Evolutionary conservation across 2,888 invertebrate genomes (phyloP), one percentile per base, ranked within the genome.

Genomic region (Drosophila borealis): DNA sequence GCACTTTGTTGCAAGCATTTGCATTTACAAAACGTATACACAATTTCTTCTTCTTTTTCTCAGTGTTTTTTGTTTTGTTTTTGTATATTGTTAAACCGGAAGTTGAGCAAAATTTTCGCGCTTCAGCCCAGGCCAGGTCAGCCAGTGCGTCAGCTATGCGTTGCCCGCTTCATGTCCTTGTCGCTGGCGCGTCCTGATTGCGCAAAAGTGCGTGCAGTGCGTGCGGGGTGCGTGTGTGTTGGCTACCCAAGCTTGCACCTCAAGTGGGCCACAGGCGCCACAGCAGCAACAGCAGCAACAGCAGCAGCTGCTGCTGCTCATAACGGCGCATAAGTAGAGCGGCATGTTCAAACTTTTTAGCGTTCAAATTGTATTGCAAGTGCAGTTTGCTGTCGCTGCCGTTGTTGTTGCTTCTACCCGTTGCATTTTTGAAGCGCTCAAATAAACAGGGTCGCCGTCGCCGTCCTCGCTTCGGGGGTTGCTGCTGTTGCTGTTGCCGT

Each of bases 271-370:
- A 74, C 51, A 66, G 73, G 65, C 80, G 54, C 60, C 61, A 48
- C 51, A 37, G 46, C 53, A 49, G 45, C 46, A 29, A 48, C 51
- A 37, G 46, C 53, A 49, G 45, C 46, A 29, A 48, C 64, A 19
- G 45, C 49, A 17, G 19, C 59, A 51, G 48, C 45, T 41, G 49
- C 62, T 29, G 66, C 60, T 73, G 81, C 78, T 87, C 80, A 88
- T 86, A 80, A 76, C 84, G 86, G 79, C 63, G 80, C 78, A 86
- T 83, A 89, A 86, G 69, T 89, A 76, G 88, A 88, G 70, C 89
- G 81, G 76, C 81, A 72, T 86, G 88, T 86, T 78, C 87, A 84
- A 87, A 88, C 78, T 86, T 89, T 89, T 83, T 68, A 74, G 75
- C 83, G 80, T 85, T 89, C 74, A 86, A 87, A 88, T 80, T 72